These are phyloP conservation scores for Drosophila erecta DNA, from an alignment of 1,140 invertebrate species.

Conservation along the genomic window DNA sequence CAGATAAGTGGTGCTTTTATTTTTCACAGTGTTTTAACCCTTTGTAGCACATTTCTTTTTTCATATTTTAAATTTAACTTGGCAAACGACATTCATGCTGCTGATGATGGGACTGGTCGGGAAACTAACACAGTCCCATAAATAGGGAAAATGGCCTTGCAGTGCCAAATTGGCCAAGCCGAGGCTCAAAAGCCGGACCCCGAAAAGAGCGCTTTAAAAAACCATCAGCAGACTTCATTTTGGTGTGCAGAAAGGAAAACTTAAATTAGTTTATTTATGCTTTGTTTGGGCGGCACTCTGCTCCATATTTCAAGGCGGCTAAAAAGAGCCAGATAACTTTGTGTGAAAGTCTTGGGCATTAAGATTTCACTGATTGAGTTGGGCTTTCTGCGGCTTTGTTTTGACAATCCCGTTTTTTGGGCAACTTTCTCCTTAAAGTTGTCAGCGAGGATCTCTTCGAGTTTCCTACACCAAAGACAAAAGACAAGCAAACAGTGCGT, in stretches of 20 bases:
- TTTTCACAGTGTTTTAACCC: neutral
- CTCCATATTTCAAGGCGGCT: slow-evolving; percentile 50
- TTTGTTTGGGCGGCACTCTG: slow-evolving; percentile 65
- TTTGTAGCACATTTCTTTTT: neutral
- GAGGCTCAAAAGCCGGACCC: slow-evolving; percentile 7
- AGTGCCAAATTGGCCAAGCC: slow-evolving; percentile 55
- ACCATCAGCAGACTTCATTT: slow-evolving; percentile 20
- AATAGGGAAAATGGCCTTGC: slow-evolving; percentile 25
- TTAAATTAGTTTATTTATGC: slow-evolving; percentile 82
- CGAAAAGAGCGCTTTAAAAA: slow-evolving; percentile 28
- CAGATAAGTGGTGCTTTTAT: neutral
- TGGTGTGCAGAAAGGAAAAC: slow-evolving; percentile 52
- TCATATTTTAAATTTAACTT: slow-evolving; percentile 11
- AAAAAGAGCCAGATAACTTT: slow-evolving; percentile 61
- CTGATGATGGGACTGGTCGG: slow-evolving; percentile 13
- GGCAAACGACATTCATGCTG: slow-evolving; percentile 12
- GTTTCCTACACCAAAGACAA: slow-evolving; percentile 73
- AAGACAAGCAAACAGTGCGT: slow-evolving; percentile 79
- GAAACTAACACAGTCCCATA: slow-evolving; percentile 24
- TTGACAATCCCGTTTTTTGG: slow-evolving; percentile 31
- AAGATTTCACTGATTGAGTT: slow-evolving; percentile 74
- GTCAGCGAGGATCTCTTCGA: slow-evolving; percentile 72
- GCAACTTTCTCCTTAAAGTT: slow-evolving; percentile 63
- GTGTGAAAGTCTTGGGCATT: slow-evolving; percentile 47
- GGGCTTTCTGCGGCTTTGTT: slow-evolving; percentile 35